phyloP scores from a whole-genome alignment of 2,797 vertebrate genomes.

The Myiotriccus ornatus region DNA sequence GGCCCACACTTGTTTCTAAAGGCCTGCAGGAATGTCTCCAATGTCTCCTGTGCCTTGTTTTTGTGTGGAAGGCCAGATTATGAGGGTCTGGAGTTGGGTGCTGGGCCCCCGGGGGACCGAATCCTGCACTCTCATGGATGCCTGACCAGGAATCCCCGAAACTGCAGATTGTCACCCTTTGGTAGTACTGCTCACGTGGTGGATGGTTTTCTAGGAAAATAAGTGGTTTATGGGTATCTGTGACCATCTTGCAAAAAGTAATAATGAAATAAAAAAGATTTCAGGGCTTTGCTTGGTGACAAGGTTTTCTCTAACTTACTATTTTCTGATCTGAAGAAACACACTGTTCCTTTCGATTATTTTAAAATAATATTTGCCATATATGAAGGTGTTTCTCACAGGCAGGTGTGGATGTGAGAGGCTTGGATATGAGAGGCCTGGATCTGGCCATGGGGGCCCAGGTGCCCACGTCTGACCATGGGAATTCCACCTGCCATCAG shows the following conservation, averaged over 20 bases:
- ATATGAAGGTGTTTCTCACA: neutral
- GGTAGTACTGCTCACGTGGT: neutral
- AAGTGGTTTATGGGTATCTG: neutral
- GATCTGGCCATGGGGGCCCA: neutral
- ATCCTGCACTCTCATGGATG: neutral
- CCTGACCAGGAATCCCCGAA: neutral
- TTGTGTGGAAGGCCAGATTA: neutral
- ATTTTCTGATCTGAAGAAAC: neutral
- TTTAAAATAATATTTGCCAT: neutral
- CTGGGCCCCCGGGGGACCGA: neutral
- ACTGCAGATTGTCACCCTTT: neutral
- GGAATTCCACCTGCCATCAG: neutral
- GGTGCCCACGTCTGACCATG: rapidly evolving
- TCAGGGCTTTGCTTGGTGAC: neutral
- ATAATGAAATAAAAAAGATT: neutral
- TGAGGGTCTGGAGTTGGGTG: neutral
- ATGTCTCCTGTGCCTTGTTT: neutral
- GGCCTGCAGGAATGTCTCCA: neutral
- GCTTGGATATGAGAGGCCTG: neutral
- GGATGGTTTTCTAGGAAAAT: neutral
- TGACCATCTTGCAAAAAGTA: neutral
- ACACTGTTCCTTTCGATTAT: neutral
- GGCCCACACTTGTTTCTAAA: neutral
- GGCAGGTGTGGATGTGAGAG: rapidly evolving
- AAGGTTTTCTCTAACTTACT: neutral